Evolutionary conservation across 2,888 invertebrate species (phyloP), one percentile per base, ranked within the genome.

Genomic region (Blera fallax): DNA sequence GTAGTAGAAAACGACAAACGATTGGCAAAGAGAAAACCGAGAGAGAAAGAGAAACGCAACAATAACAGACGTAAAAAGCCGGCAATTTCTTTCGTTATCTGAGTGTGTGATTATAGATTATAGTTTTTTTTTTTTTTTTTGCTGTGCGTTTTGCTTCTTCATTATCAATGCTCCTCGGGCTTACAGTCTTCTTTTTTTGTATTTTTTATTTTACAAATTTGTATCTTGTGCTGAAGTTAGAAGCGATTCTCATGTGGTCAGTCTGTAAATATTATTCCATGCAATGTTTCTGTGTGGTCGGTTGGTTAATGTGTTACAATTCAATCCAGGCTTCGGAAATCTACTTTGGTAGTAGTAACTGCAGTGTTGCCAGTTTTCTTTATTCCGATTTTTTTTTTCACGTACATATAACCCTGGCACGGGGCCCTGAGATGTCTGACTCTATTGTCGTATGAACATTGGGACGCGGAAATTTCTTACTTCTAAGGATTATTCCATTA

Each of bases 51-150:
- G 45, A 76, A 82, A 48, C 58, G 76, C 50, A 62, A 77, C 70
- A 82, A 82, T 69, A 82, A 82, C 81, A 76, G 81, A 77, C 64
- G 54, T 54, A 69, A 82, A 81, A 82, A 82, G 81, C 81, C 81
- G 81, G 81, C 81, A 58, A 70, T 70, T 70, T 77, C 32, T 60
- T 69, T 64, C 18, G 40, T 29, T 37, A 10, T 50, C 40, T 60
- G 8, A 54, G 67, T 48, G 64, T 67, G 40, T 34, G 69, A 34
- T 69, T 69, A 5, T n/a, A n/a, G n/a, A n/a, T n/a, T n/a, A 8
- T 27, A 40, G 32, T 16, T 56, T 18, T 14, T 18, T 27, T 14
- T 21, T 45, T 52, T 18, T 21, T 1, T 45, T 65, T 56, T 5
- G 56, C 34, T 24, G n/a, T 56, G n/a, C 37, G 2, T 54, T 54